Evolutionary conservation across 1,140 invertebrate species (phyloP).

Genomic region (Sitodiplosis mosellana): DNA sequence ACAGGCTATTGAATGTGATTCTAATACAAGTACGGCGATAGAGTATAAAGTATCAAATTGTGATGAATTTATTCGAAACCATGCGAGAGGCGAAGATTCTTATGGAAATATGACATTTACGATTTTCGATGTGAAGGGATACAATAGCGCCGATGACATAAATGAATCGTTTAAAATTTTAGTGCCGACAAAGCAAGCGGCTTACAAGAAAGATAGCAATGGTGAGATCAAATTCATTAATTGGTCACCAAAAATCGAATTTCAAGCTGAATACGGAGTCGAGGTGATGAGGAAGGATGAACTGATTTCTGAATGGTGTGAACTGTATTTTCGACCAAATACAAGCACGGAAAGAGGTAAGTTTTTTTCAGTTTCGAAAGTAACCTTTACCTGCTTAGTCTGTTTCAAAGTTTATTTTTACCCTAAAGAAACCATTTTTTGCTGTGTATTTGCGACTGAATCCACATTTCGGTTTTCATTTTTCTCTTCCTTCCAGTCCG

Average conservation of each 20-base stretch:
- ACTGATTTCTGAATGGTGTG: conserved; percentile 3
- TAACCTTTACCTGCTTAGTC: not conserved
- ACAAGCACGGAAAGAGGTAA: not conserved
- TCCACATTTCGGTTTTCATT: not conserved
- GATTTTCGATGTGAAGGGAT: too few relatives aligned
- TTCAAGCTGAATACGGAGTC: conserved; percentile 1
- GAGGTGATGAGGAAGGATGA: conserved; percentile 1
- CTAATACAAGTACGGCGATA: too few relatives aligned
- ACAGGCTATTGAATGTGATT: too few relatives aligned
- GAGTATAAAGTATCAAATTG: too few relatives aligned
- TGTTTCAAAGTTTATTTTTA: not conserved
- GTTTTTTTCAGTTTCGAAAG: not conserved
- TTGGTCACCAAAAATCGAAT: conserved; percentile 1
- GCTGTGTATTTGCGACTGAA: not conserved
- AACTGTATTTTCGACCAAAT: not conserved
- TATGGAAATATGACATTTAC: too few relatives aligned
- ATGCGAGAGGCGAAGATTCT: too few relatives aligned
- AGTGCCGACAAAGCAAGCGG: too few relatives aligned
- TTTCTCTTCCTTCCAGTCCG: not conserved
- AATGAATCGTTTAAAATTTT: too few relatives aligned
- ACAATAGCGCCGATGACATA: too few relatives aligned
- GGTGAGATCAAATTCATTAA: not conserved
- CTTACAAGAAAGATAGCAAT: not conserved
- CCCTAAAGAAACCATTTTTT: not conserved
- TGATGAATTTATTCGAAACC: too few relatives aligned